Conservation (phyloP, 2,797 vertebrate species). For the Pteropus rufus region DNA sequence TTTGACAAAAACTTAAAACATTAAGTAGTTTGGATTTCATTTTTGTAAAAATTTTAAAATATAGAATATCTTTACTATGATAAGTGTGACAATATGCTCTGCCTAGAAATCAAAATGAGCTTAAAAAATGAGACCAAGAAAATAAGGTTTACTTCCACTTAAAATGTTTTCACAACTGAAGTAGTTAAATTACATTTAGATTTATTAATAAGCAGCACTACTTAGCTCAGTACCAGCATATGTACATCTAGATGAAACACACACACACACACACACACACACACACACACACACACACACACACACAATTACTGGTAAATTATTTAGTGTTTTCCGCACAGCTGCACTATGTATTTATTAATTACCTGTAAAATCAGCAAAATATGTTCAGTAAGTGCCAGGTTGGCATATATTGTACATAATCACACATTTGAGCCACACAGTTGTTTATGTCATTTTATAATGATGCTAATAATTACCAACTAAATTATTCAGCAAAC, state of each 20-base stretch:
- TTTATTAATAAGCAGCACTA: not conserved
- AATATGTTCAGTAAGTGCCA: conserved; percentile 64
- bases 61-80: not conserved
- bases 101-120: conserved; percentile 31
- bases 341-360: conserved; percentile 69
- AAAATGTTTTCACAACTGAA: conserved; percentile 8
- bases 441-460: conserved; percentile 77
- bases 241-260: not conserved
- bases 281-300: not conserved
- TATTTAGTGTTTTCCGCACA: conserved; percentile 63
- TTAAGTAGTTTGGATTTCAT: not conserved
- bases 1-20: not conserved
- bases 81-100: not conserved
- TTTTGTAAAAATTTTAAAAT: not conserved
- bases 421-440: conserved; percentile 75
- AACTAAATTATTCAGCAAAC: conserved; percentile 77
- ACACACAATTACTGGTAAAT: not conserved
- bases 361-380: conserved; percentile 78
- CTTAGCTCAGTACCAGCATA: not conserved
- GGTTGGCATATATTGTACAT: conserved; percentile 71
- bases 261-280: not conserved
- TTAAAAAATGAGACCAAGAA: conserved; percentile 39
- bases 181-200: conserved; percentile 35
- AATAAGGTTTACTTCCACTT: not conserved
- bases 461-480: conserved; percentile 79